Base-by-base conservation (phyloP, 2,888 invertebrate genomes). In the Ctena decussata region DNA sequence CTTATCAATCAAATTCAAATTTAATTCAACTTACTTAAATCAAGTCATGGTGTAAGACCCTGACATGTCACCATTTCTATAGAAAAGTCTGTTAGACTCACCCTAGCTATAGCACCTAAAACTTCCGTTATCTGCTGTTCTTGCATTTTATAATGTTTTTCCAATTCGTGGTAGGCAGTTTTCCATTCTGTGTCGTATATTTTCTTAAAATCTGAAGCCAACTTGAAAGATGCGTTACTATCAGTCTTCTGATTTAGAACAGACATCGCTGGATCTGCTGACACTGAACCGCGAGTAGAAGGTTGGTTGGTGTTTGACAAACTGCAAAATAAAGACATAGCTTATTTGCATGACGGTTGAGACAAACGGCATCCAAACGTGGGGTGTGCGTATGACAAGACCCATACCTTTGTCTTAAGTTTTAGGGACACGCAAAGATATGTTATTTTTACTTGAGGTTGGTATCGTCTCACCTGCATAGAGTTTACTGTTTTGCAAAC, bases 61-160 rank as follows among this genome's bases (percentile, higher is more conserved):
- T n/a, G n/a, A n/a, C n/a, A n/a, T n/a, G n/a, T n/a, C n/a, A n/a
- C n/a, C n/a, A n/a, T n/a, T n/a, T n/a, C n/a, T n/a, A n/a, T n/a
- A n/a, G n/a, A n/a, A n/a, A n/a, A n/a, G n/a, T n/a, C n/a, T n/a
- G n/a, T n/a, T 53, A 53, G 3, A 32, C 44, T 11, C 37, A 87
- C 84, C 83, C 72, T 85, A 24, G 88, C 88, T 46, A 88, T 78
- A 35, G 53, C 81, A 21, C 80, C 88, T 53, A 88, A 46, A 24
- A 85, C 57, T 30, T 85, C 85, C 11, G 88, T 85, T 21, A 88
- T 81, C 15, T 71, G 70, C 0, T 84, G 81, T 53, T 88, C 88
- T 6, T 72, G 57, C 24, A 88, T 41, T 70, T 84, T 85, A 49
- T 88, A 80, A 27, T 88, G 83, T 72, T 85, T 83, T 24, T 85